Base-by-base conservation (phyloP, 2,797 vertebrate species). In the Podarcis siculus region DNA sequence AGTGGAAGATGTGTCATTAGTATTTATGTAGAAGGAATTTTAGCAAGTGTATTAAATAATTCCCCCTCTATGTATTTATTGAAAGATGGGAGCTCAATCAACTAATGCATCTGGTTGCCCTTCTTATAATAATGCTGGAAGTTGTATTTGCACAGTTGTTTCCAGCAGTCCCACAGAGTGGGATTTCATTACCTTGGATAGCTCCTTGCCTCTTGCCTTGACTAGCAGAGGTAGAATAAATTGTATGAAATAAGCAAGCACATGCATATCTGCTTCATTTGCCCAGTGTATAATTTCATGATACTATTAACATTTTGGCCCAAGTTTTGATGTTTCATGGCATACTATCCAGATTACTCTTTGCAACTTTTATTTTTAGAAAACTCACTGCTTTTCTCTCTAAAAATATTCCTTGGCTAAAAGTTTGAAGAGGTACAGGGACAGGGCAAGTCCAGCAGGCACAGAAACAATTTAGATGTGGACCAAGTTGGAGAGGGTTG, bases 171-270 rank as follows among this genome's bases (percentile, higher is more conserved):
- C n/a, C 37, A 19, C 49, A 73, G 30, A 49, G 25, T 21, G 39
- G 42, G 32, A 37, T 77, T 69, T 88, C 39, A 78, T 49, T 79
- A 55, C 30, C n/a, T 6, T 86, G 58, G 49, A 87, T 87, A 61
- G 79, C 42, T 77, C n/a, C 75, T 55, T 83, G 39, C 21, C 39
- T 30, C 17, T 82, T 45, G 9, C 23, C 15, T 67, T 8, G 42
- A n/a, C 23, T 71, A 72, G 67, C n/a, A 79, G 30, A 79, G n/a
- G 49, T 79, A 37, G 49, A 49, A 49, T 49, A 71, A n/a, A 55
- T 72, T 72, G 2, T 66, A 23, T 83, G 45, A 23, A 73, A 72
- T 15, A 72, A 32, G 23, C 19, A 72, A 73, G 21, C 30, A 72
- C 42, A 83, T 83, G 37, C 35, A 35, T 15, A 72, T 73, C 35